Base-by-base conservation (phyloP, 2,113 vertebrate genomes). In the Columbina picui region DNA sequence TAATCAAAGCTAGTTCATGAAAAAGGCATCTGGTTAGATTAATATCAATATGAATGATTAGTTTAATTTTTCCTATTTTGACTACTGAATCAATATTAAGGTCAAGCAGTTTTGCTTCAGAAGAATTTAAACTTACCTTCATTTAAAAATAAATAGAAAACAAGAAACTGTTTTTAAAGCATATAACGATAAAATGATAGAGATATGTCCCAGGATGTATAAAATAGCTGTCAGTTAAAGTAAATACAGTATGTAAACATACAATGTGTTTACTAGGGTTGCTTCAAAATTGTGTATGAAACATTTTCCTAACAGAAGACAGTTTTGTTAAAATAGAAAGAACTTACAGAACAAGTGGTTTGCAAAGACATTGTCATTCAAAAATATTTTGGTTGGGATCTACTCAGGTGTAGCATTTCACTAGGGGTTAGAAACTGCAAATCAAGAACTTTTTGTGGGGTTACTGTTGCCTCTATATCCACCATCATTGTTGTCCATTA, bases 1-100 rank as follows among this genome's bases (percentile, higher is more conserved):
- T 97, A 95, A 94, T 94, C 91, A 96, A 93, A 96, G 17, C 49
- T 68, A 32, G 22, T 79, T 94, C 68, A 77, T 73, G 45, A 36
- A 91, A 61, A 73, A 96, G 75, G 74, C 47, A 60, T 88, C 38
- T 91, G 60, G 64, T 75, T 88, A 87, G 74, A 91, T 95, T 92
- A 76, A 69, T 87, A 96, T 81, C 14, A 2, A 6, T 49, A 32
- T 77, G 89, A 94, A 55, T 36, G 23, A 83, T 70, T 90, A 75
- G 60, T 41, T 91, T 88, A 11, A 79, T 71, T 95, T 89, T 80
- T 93, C 70, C 23, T 84, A 6, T n/a, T 86, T 94, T 61, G 34
- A 36, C 43, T 78, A 71, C 22, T 38, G 69, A 86, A 67, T 90
- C 39, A 77, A 81, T 90, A 89, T 41, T 71, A 86, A 88, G 49